Evolutionary conservation across 2,888 invertebrate species (phyloP), one percentile per base, ranked within the genome.

Genomic region (Philopedon plagiatum): DNA sequence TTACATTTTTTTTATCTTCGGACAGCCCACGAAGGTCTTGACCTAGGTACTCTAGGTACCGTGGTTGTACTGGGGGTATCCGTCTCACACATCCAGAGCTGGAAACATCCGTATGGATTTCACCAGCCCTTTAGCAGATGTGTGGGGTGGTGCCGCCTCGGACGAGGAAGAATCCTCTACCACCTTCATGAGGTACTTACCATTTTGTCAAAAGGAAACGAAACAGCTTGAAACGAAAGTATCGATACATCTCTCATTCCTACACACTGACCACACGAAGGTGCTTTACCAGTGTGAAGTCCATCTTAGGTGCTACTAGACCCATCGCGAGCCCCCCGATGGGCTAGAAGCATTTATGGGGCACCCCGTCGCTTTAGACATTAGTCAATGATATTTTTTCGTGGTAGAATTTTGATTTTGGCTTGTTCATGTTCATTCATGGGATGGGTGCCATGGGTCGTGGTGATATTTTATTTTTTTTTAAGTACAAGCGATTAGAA

Each of bases 351-450:
- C 54, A 56, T 64, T 64, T 64, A 54, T 54, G 54, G 49, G 51
- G 21, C 64, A 8, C 41, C 64, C 64, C 34, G 37, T 15, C 5
- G 51, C n/a, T 29, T 8, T 5, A 29, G 39, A 54, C 54, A 26
- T 64, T 64, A 56, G 54, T 54, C 39, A 64, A 64, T 54, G 37
- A 37, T 61, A 29, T 61, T 62, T 62, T 62, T 62, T 46, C 26
- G 32, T 41, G 46, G 62, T 51, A 51, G 51, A 51, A 2, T 51
- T 51, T 51, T 7, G 46, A 29, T 29, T 51, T 29, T 15, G 51
- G 15, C 29, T 51, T 51, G 51, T 51, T 29, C 51, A 51, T 51
- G 51, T 51, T 51, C 51, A 51, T 51, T 51, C 51, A 51, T 51
- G 51, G 29, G 51, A 51, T 29, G 51, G 51, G 29, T 51, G 15